Percentiles rank a stretch among this genome's conserved stretches.
phyloP scores from a whole-genome alignment of 2,113 vertebrate genomes.

The Regulus satrapa region DNA sequence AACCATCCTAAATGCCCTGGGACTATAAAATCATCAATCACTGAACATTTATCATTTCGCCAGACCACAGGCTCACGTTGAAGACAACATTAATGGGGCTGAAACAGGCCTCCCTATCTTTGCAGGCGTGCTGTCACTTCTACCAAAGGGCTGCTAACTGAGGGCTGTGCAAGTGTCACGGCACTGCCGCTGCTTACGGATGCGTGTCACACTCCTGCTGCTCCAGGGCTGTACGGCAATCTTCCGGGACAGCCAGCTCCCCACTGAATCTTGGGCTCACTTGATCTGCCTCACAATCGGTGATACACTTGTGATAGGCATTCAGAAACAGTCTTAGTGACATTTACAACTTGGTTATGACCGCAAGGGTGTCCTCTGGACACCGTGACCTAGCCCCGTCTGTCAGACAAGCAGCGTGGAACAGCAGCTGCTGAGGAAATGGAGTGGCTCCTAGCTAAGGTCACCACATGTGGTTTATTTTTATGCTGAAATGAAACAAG shows the following conservation, averaged over 20 bases:
- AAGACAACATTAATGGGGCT: constrained; percentile 73
- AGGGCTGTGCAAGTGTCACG: constrained; percentile 75
- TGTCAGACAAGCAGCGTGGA: constrained; percentile 70
- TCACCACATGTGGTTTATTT: constrained; percentile 70
- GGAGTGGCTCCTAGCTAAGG: constrained; percentile 78
- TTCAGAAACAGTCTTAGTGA: constrained; percentile 54
- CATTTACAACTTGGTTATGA: constrained; percentile 70
- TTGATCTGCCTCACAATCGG: constrained; percentile 71
- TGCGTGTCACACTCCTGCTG: constrained; percentile 62
- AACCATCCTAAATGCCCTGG: constrained; percentile 43
- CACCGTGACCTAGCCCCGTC: constrained; percentile 66
- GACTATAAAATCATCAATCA: constrained; percentile 82
- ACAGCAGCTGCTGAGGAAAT: constrained; percentile 75
- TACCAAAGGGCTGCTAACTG: constrained; percentile 67
- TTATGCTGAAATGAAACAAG: constrained; percentile 43
- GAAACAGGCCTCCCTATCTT: constrained; percentile 63
- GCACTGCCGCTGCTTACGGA: constrained; percentile 57
- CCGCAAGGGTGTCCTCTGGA: constrained; percentile 71
- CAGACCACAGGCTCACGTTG: constrained; percentile 65
- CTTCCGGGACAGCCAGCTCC: constrained; percentile 56
- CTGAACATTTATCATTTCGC: constrained; percentile 76
- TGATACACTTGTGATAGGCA: constrained; percentile 69
- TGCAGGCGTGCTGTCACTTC: constrained; percentile 66
- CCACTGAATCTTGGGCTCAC: constrained; percentile 70
- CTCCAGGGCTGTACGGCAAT: constrained; percentile 55